These are phyloP conservation scores for Melipona beecheii DNA, from an alignment of 2,888 invertebrate genomes.

Conservation along the genomic window DNA sequence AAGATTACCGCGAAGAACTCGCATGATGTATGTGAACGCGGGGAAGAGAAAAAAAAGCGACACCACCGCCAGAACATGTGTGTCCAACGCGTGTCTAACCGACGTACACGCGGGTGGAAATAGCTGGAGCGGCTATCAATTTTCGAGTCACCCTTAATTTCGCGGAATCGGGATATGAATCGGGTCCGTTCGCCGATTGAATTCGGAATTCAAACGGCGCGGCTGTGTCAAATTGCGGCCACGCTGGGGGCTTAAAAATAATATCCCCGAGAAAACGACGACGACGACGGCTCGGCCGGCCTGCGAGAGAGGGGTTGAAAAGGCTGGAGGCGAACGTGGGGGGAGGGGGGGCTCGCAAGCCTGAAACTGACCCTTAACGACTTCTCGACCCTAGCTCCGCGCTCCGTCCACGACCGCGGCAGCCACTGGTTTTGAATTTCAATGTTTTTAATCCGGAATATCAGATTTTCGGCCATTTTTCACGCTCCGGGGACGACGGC, in stretches of 20 bases:
- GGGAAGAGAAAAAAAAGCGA: neutral
- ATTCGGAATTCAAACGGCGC: slow-evolving; percentile 82
- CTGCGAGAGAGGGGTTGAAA: slow-evolving; percentile 23
- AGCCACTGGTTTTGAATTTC: slow-evolving; percentile 84
- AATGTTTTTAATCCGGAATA: slow-evolving; percentile 84
- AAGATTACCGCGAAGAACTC: slow-evolving; percentile 17
- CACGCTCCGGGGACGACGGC: slow-evolving; percentile 77
- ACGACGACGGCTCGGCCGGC: slow-evolving; percentile 30
- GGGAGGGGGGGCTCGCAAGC: slow-evolving; percentile 20
- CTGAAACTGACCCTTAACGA: slow-evolving; percentile 84
- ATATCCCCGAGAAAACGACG: slow-evolving; percentile 72
- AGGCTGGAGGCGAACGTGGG: slow-evolving; percentile 37
- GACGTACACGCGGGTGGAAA: neutral
- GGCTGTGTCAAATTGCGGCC: slow-evolving; percentile 81
- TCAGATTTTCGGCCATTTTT: slow-evolving; percentile 84
- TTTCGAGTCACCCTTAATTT: slow-evolving; percentile 77
- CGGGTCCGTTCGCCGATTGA: slow-evolving; percentile 76
- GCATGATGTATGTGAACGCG: slow-evolving; percentile 34
- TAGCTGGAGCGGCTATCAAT: slow-evolving; percentile 62
- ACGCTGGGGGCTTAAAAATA: slow-evolving; percentile 77
- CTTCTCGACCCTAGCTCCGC: slow-evolving; percentile 76
- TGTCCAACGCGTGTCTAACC: slow-evolving; percentile 30
- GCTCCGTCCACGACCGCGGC: slow-evolving; percentile 60
- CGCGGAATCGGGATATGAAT: slow-evolving; percentile 70
- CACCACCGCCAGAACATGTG: slow-evolving; percentile 15